Evolutionary conservation across 2,113 vertebrate species (phyloP).

Genomic region (Podarcis cretensis): DNA sequence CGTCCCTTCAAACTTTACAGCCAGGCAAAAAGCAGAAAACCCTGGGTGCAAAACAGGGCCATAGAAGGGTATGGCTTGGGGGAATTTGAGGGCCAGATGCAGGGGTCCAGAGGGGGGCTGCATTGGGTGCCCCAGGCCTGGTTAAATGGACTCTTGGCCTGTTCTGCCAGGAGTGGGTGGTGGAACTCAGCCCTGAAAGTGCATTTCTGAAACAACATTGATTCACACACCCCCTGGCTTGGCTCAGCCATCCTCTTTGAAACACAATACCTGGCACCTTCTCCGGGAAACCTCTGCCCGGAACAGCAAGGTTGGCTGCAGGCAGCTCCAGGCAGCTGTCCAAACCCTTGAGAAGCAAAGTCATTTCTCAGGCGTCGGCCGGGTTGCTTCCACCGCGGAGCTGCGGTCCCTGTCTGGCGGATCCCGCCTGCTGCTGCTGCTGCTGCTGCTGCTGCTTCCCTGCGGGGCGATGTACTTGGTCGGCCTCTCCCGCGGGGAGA

Average conservation of each 20-base stretch:
- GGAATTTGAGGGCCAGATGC: neutral
- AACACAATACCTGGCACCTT: neutral
- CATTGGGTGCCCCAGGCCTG: too few species aligned
- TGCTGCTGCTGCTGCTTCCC: neutral
- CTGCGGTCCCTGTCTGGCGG: rapidly evolving
- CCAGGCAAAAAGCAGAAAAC: too few species aligned
- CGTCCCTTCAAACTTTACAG: too few species aligned
- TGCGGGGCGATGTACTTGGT: neutral
- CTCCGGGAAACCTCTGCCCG: neutral
- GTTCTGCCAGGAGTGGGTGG: neutral
- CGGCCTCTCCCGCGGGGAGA: neutral
- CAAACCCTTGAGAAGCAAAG: neutral
- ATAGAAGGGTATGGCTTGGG: neutral
- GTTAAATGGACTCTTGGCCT: neutral
- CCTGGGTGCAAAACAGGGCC: too few species aligned
- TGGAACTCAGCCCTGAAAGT: neutral
- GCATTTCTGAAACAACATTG: neutral
- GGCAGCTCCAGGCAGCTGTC: neutral
- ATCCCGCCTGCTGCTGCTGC: neutral
- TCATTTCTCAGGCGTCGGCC: neutral
- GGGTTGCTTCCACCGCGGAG: rapidly evolving
- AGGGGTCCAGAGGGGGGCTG: neutral
- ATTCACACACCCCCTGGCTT: neutral
- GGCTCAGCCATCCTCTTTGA: neutral
- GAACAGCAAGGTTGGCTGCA: neutral